Base-by-base conservation (phyloP, 2,797 vertebrate species). In the Linurgus olivaceus region DNA sequence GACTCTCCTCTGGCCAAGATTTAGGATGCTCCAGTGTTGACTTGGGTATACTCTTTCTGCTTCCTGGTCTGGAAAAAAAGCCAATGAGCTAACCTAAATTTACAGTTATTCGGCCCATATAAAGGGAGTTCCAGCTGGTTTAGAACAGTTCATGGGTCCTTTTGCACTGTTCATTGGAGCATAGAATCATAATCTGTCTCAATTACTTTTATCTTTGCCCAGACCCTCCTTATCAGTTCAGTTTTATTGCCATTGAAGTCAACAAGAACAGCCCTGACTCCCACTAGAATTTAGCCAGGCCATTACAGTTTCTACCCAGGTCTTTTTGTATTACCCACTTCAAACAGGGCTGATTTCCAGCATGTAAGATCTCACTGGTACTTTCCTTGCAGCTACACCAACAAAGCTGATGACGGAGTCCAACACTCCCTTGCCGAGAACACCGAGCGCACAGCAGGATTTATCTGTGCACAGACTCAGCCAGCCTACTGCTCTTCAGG, bases 301-400 rank as follows among this genome's bases (percentile, higher is more conserved):
- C 1, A 0, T 81, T 93, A 61, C 63, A 17, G 61, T 75, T 92
- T 17, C 48, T 72, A 31, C 50, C 24, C 38, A 35, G 17, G 59
- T 77, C 83, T 87, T 18, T 1, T 35, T 3, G 1, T 37, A 61
- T 50, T 31, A 86, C 20, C 48, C 6, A 42, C 21, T 55, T 48
- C 58, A 45, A 63, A 86, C 0, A 0, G 7, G 11, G 4, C 15
- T 84, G 58, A 54, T 38, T 59, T 82, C 48, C 78, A 92, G 40
- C 5, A 1, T 33, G 35, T 74, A 63, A 91, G 88, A 80, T 75
- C 68, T 91, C 77, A 95, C 67, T 0, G 0, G 54, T 83, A 37
- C 67, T 97, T 96, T 81, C 93, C 76, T 97, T 97, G 65, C 94
- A 98, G 98, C 98, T 89, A 97, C 97, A 50, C 95, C 97, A 23